These are phyloP conservation scores for Potamarius usumacintae DNA, from an alignment of 2,113 vertebrate genomes.

Conservation along the genomic window DNA sequence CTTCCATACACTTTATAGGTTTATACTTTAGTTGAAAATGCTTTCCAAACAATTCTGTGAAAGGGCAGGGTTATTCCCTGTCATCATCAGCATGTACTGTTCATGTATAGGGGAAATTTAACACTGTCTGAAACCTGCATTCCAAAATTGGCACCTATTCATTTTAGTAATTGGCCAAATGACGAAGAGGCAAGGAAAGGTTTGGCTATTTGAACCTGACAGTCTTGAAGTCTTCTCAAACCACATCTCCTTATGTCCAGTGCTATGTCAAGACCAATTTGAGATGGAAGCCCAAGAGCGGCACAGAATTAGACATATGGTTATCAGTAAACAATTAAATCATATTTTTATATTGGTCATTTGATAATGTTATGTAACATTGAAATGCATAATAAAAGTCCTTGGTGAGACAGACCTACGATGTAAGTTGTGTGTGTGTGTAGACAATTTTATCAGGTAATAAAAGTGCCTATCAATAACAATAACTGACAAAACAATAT, in stretches of 20 bases:
- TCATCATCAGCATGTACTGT: background rate
- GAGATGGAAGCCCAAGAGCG: background rate
- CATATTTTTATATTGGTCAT: background rate
- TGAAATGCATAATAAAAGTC: background rate
- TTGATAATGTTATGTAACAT: background rate
- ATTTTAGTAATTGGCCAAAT: conserved; percentile 15
- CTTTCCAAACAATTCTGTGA: background rate
- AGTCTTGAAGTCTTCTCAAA: background rate
- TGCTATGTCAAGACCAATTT: background rate
- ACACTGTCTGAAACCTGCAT: background rate
- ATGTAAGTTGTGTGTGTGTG: background rate
- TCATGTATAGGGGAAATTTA: background rate
- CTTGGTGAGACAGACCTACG: background rate
- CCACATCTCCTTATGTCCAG: conserved; percentile 4
- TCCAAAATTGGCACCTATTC: background rate
- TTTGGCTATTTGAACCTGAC: background rate
- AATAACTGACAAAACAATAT: no score
- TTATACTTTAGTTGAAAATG: background rate
- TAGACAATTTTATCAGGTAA: no score
- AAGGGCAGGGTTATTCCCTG: background rate
- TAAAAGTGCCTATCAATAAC: no score
- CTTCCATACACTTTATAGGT: background rate
- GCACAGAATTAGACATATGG: background rate
- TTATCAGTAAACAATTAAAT: background rate
- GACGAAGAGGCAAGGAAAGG: background rate